Evolutionary conservation across 2,888 invertebrate genomes (phyloP), one percentile per base, ranked within the genome.

Genomic region (Xanthostigma xanthostigma): DNA sequence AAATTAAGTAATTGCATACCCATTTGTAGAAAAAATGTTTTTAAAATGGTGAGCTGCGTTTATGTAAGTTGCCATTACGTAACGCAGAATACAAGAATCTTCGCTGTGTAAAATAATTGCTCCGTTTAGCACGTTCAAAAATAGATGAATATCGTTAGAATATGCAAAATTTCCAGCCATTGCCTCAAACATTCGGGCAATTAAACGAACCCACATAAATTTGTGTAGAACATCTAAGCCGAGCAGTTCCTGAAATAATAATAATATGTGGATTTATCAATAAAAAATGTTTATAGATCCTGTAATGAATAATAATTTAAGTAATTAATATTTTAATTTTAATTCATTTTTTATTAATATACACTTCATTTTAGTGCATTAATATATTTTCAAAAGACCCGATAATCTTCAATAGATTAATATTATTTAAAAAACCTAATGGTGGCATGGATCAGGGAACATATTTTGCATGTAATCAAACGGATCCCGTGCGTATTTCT

Each of bases 1-100:
- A n/a, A n/a, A n/a, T n/a, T n/a, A n/a, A n/a, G n/a, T 12, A 36
- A 11, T 45, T 14, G 62, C 72, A 58, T 67, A 86, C 77, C 96
- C 96, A 63, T 95, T 96, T 10, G 91, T 92, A 1, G 96, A 93
- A 67, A 98, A 98, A 53, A 98, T 93, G 62, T 95, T 96, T 69
- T 96, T 97, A 66, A 98, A 98, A 69, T 97, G 95, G 58, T 92
- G 91, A 0, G 93, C 92, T 1, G 94, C 95, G 65, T 97, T 97
- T 52, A 99, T 93, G 60, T 93, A 96, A 0, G 95, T 94, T 0
- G 97, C 95, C 68, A 95, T 88, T 17, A 96, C 95, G 63, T 92
- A 91, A 62, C 98, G 76, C 50, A 98, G 76, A 58, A 98, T 90
- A 50, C 95, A 84, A 0, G 94, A 87, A 65, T 98, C 97, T 68